Percentiles rank a stretch among this genome's conserved stretches.
phyloP scores from a whole-genome alignment of 2,888 invertebrate species.

The Agonopterix subpropinquella region DNA sequence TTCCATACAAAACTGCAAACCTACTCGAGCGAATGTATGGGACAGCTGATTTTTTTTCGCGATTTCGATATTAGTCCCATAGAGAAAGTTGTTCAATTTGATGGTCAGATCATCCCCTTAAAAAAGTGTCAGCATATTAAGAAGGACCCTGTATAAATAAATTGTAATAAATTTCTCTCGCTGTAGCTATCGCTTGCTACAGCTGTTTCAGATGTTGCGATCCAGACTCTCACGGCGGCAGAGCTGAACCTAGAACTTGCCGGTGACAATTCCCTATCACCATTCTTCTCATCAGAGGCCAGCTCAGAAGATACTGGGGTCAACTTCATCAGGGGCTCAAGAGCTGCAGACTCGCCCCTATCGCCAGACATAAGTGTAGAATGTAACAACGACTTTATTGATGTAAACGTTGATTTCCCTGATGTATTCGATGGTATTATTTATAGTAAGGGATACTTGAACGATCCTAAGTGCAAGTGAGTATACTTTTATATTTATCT shows the following conservation, averaged over 20 bases:
- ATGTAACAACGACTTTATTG: conserved; percentile 74
- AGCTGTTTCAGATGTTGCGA: conserved; percentile 62
- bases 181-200: conserved; percentile 71
- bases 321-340: conserved; percentile 59
- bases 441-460: conserved; percentile 81
- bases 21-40: too few species aligned
- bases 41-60: too few species aligned
- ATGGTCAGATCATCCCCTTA: too few species aligned
- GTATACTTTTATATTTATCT: conserved; percentile 19
- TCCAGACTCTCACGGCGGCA: conserved; percentile 53
- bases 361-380: conserved; percentile 77
- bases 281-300: conserved; percentile 40
- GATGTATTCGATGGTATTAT: conserved; percentile 80
- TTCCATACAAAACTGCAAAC: too few species aligned
- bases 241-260: conserved; percentile 60
- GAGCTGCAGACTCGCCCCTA: conserved; percentile 68
- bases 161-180: neutral
- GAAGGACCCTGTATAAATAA: too few species aligned
- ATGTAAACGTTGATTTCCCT: conserved; percentile 78
- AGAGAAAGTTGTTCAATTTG: too few species aligned
- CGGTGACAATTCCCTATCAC: conserved; percentile 54
- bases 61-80: too few species aligned
- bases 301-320: conserved; percentile 56
- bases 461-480: conserved; percentile 81
- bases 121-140: too few species aligned